Evolutionary conservation across 1,140 invertebrate genomes (phyloP), one percentile per base, ranked within the genome.

Genomic region (Euwallacea similis): DNA sequence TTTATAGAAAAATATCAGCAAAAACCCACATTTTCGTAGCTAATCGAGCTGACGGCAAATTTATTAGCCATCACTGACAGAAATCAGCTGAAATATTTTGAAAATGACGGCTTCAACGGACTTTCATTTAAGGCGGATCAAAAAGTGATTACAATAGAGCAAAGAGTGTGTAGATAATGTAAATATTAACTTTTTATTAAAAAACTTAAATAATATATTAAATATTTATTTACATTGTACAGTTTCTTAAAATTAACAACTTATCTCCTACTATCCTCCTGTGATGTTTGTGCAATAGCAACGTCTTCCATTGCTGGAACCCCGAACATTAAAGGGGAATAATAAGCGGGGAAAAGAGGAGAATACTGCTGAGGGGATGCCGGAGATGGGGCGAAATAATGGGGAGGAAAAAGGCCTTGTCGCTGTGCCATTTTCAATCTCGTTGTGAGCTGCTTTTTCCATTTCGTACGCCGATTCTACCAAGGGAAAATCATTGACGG

Each of bases 391-490:
- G 87, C 85, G 71, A 91, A 91, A 73, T 90, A 89, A 55, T 90
- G 86, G 0, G 88, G 86, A 42, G 89, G 86, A 76, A 93, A 89
- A 7, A 94, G 75, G 0, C 91, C 91, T 77, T 94, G 92, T n/a
- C 93, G 82, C 74, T 95, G 93, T 0, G 92, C 93, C 77, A 94
- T 91, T 82, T 96, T 95, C 59, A 96, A 82, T 2, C 93, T 83
- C 0, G 94, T 94, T 0, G 94, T 95, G 73, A 97, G 81, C 76
- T 98, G 95, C 78, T 98, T 98, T 82, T 98, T 97, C 95, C 95
- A 97, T 79, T 98, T 98, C 0, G 95, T 98, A 70, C 95, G 85
- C 60, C 95, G 85, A 81, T 97, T 97, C 83, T 98, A 95, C 46
- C 65, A 47, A 64, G 21, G 0, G 16, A 50, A 47, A 7, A 7